Evolutionary conservation across 2,888 invertebrate genomes (phyloP), one percentile per base, ranked within the genome.

Genomic region (Pollenia amentaria): DNA sequence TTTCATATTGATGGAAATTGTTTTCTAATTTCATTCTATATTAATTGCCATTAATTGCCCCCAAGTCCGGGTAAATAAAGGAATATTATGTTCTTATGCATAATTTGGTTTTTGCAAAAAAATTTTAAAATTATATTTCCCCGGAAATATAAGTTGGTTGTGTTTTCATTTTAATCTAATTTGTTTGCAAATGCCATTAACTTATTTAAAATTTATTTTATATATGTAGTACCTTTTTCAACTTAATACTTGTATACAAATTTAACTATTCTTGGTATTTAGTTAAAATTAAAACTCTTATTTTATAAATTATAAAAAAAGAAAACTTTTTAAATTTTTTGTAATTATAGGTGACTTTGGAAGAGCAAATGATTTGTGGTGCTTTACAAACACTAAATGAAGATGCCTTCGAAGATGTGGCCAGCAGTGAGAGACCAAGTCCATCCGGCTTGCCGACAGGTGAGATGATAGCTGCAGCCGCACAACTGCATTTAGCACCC

Each of bases 361-460:
- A 98, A 93, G 98, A 98, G 92, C 98, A 98, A 94, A 97, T 98
- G 97, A 98, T 98, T 89, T 97, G 97, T 93, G 98, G 98, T 87
- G 98, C 98, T 2, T 94, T 98, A 84, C 98, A 98, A 94, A 97
- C 98, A 0, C 94, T 98, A 46, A 98, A 97, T 94, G 98, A 98
- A 94, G 98, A 98, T 94, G 98, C 98, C 9, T 96, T 97, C 93
- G 98, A 98, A 94, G 98, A 98, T 94, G 97, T 98, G 60, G 94
- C 97, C 89, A 97, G 97, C 92, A 97, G 95, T 90, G 95, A 95
- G 92, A 94, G 95, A 87, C 93, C 94, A 79, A 94, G 94, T 90
- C 94, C 94, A 89, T 94, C 94, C 93, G 95, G 95, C 94, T 94
- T 95, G 94, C 91, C 93, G 86, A 92, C 93, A 93, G 93, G 93